A percentile compares a stretch with the other conserved stretches of the same genome.
Evolutionary conservation across 1,140 invertebrate genomes (phyloP).

Genomic region (Mercenaria mercenaria): DNA sequence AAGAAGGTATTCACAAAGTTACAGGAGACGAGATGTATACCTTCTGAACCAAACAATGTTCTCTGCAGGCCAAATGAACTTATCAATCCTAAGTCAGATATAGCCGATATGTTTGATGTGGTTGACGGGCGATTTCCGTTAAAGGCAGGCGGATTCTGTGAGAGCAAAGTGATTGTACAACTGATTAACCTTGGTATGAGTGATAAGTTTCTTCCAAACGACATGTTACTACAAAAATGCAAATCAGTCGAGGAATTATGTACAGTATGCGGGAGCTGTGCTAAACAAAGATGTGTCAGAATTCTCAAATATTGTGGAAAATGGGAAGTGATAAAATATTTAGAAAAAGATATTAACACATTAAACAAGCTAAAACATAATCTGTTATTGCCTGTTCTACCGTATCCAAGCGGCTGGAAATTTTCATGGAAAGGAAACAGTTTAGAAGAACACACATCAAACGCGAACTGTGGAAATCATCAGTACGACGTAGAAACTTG

Average conservation of each 20-base stretch:
- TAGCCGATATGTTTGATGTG: conserved; percentile 32
- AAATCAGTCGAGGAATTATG: conserved; percentile 42
- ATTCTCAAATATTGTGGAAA: conserved; percentile 48
- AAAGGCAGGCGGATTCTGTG: neutral
- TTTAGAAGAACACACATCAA: neutral
- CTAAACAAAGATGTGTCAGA: conserved; percentile 5
- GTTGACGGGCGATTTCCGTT: conserved; percentile 30
- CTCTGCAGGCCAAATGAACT: conserved; percentile 44
- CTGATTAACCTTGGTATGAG: conserved; percentile 68
- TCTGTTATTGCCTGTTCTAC: conserved; percentile 10
- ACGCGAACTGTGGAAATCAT: neutral
- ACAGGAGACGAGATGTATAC: conserved; percentile 37
- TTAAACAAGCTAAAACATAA: neutral
- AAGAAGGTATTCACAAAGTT: neutral
- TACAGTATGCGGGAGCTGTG: neutral
- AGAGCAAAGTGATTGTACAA: neutral
- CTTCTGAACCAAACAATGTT: conserved; percentile 38
- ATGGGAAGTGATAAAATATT: too few relatives aligned
- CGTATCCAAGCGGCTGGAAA: neutral
- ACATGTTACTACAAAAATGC: conserved; percentile 69
- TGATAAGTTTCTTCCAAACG: conserved; percentile 48
- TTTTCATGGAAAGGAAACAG: conserved; percentile 29
- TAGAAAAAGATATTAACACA: neutral
- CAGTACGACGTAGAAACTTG: too few relatives aligned
- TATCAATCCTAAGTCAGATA: conserved; percentile 9